Evolutionary conservation across 2,888 invertebrate species (phyloP), one percentile per base, ranked within the genome.

Genomic region (Scaptomyza cyrtandrae): DNA sequence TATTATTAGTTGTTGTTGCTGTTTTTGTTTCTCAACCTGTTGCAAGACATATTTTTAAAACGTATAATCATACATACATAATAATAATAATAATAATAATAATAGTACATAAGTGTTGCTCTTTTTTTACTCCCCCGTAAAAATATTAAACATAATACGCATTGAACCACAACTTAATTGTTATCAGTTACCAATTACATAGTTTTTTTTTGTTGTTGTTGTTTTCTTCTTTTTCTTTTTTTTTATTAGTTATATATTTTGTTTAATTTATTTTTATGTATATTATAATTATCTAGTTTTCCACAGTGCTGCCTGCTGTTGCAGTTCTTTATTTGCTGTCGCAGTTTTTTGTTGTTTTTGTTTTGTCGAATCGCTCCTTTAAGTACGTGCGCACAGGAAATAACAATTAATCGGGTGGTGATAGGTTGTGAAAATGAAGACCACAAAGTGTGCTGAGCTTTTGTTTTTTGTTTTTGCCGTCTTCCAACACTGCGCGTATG

Each of bases 331-430:
- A 35, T 43, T 61, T 57, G 69, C 55, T 53, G 41, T 44, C 50
- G 70, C 66, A 75, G 66, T 58, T 33, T 33, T 9, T 33, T 33
- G 6, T 10, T n/a, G n/a, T 33, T 33, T 33, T 33, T 3, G 9
- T 10, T 33, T 33, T 33, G 24, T 24, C 24, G 24, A 24, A 24
- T 24, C 24, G 24, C 24, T 24, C 24, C 24, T 65, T 86, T 86
- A 83, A 83, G 82, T 83, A 83, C 82, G 84, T 83, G 71, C 81
- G 81, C 86, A 84, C 82, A 84, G 81, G 81, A 81, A 79, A 86
- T 83, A 83, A 83, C 82, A 83, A 77, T 80, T 71, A 46, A 65
- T 65, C 58, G 57, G 54, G 53, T 60, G 53, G 56, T 61, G 53
- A 62, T 75, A 37, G 50, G 53, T 71, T 67, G 56, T 75, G 56